Evolutionary conservation across 2,113 vertebrate species (phyloP), one percentile per base, ranked within the genome.

Genomic region (Clarias gariepinus): DNA sequence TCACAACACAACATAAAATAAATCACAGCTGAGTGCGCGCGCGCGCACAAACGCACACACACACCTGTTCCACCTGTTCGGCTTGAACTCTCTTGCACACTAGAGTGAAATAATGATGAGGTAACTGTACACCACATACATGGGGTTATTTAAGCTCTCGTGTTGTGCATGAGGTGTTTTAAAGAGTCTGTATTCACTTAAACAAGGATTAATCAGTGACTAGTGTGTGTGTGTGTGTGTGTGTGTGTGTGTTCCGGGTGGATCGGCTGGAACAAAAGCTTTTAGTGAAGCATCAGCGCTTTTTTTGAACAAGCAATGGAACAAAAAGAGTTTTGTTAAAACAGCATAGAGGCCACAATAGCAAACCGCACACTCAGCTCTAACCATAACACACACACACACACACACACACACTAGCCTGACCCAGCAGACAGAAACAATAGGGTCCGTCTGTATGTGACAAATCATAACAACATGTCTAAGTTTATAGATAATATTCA

Each of bases 271-370:
- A 47, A 90, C 84, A 90, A 90, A 83, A 41, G 84, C 7, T 36
- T 57, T 86, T 76, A 85, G 86, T 47, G 52, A 77, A 64, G 84
- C 53, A 76, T 85, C 86, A 87, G 88, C 83, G 16, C 47, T 58
- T 84, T 85, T 47, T 85, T 63, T 57, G 30, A 21, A 25, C 53
- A 61, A n/a, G 0, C 78, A 80, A 6, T 23, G 18, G 71, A 28
- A 87, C 83, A 89, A 86, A 87, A 68, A 28, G 0, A 41, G 74
- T 30, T 58, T 68, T 86, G 89, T 89, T 83, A 33, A 63, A 61
- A 81, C 30, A 71, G 68, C 78, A 87, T 25, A 23, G 78, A 61
- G 78, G 10, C 55, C 78, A 41, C 33, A 53, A 57, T 12, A 61
- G n/a, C 66, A 15, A 89, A 78, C 81, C 25, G 41, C 41, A 66